phyloP scores from a whole-genome alignment of 2,888 invertebrate genomes.

The Oasisia sp. region DNA sequence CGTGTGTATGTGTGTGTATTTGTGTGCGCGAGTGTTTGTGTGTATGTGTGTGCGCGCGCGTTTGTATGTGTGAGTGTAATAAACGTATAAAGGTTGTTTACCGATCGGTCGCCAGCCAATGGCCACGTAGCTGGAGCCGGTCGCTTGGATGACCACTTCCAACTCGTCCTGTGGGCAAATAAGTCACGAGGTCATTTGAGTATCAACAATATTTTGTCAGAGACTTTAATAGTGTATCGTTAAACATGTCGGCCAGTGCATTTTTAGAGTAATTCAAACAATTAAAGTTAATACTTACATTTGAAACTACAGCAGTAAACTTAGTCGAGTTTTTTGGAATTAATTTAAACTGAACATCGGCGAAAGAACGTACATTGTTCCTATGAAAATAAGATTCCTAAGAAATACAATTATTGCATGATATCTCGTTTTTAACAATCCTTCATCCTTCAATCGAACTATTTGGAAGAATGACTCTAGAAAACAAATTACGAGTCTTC shows the following conservation, averaged over 20 bases:
- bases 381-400: background rate
- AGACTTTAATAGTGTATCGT: too few species aligned
- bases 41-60: too few species aligned
- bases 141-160: slow-evolving; percentile 87
- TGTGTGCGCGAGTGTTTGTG: too few species aligned
- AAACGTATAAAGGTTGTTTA: slow-evolving; percentile 31
- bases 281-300: background rate
- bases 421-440: background rate
- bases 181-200: too few species aligned
- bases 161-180: slow-evolving; percentile 71
- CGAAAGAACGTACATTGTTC: background rate
- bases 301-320: background rate
- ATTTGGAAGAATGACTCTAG: too few species aligned
- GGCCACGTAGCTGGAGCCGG: slow-evolving; percentile 86
- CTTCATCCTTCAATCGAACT: too few species aligned
- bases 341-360: background rate
- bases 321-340: background rate
- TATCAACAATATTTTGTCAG: too few species aligned
- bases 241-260: background rate
- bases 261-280: background rate
- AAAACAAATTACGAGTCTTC: background rate
- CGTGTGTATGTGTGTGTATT: too few species aligned
- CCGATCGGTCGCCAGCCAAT: slow-evolving; percentile 88
- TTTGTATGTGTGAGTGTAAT: background rate
- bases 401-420: background rate